Evolutionary conservation across 2,888 invertebrate species (phyloP), one percentile per base, ranked within the genome.

Genomic region (Tubulanus polymorphus): DNA sequence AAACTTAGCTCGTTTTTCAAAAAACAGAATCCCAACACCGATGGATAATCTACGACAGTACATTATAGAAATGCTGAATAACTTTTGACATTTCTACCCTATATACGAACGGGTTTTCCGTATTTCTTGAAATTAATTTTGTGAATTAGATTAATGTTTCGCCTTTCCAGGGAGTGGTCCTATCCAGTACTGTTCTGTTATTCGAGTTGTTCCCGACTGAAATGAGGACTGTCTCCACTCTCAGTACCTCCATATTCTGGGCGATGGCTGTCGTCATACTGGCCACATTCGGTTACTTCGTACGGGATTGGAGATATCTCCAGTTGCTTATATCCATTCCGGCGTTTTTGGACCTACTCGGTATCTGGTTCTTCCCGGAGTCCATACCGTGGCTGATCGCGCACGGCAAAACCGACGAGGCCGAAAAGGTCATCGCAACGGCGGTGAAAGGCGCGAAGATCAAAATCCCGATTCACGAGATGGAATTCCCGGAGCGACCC

Each of bases 381-480:
- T 71, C 71, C 10, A 59, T 71, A 25, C 66, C 67, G 10, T 72
- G 72, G 72, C 59, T 71, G 35, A 56, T 71, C 15, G 63, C 69
- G 5, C 63, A 65, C 18, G 56, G 60, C 26, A 65, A 61, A 35
- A 58, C 56, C 18, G 50, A 49, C 5, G 51, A 64, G 41, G 65
- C 65, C 0, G 47, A 61, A 18, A 45, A 46, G 26, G 63, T 65
- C 10, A 48, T 69, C 8, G 54, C 61, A 35, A 53, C 35, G 41
- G 68, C 68, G 27, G 64, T 63, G 25, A 63, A 60, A 41, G n/a
- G n/a, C n/a, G n/a, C n/a, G n/a, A n/a, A n/a, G n/a, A n/a, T n/a
- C n/a, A n/a, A n/a, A n/a, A n/a, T n/a, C n/a, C n/a, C n/a, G n/a
- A n/a, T n/a, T n/a, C n/a, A n/a, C n/a, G n/a, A n/a, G n/a, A n/a